Conservation (phyloP, 1,140 invertebrate species). For the Cydia fagiglandana region DNA sequence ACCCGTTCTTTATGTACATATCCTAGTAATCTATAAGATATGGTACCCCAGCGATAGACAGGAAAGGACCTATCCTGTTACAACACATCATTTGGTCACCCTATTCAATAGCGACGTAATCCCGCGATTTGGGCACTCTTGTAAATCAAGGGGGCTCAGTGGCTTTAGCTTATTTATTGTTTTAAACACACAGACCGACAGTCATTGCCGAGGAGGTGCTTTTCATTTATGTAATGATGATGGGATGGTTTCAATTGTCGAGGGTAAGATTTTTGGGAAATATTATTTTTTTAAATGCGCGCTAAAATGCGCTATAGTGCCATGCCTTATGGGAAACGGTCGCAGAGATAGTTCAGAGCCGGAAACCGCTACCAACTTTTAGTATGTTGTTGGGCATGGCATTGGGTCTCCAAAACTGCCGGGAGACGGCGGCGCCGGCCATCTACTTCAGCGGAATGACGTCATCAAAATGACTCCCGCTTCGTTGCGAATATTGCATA, state of each 20-base stretch:
- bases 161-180: conserved; percentile 13
- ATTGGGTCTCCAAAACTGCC: too few species aligned
- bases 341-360: too few species aligned
- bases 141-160: conserved; percentile 4
- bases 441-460: too few species aligned
- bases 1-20: too few species aligned
- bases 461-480: too few species aligned
- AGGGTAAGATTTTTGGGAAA: background rate
- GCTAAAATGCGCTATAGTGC: too few species aligned
- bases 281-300: background rate
- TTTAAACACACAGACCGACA: conserved; percentile 9
- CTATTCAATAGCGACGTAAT: conserved; percentile 10
- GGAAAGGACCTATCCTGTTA: background rate
- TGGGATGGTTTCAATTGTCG: background rate
- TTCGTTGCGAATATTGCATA: too few species aligned
- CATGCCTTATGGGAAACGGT: too few species aligned
- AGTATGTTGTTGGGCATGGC: too few species aligned
- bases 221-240: conserved; percentile 17
- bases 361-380: too few species aligned
- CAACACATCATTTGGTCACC: background rate
- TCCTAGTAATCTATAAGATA: background rate
- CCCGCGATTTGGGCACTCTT: conserved; percentile 11
- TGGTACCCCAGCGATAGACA: background rate
- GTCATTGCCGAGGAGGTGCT: background rate
- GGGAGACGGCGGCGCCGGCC: too few species aligned